These are phyloP conservation scores for Zelleria hepariella DNA, from an alignment of 2,888 invertebrate species.

Conservation along the genomic window DNA sequence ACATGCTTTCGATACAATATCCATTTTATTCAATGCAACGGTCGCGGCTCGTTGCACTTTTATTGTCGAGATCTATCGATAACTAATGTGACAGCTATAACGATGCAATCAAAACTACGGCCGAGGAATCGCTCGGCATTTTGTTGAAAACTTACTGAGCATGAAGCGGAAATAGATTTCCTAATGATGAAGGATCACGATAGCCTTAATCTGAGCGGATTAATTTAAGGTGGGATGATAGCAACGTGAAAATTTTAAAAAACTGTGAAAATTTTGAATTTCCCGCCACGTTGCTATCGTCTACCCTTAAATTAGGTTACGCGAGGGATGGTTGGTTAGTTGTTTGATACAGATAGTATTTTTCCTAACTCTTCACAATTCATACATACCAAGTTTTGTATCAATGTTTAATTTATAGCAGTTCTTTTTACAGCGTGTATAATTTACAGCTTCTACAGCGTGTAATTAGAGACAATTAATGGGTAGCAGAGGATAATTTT, in stretches of 20 bases:
- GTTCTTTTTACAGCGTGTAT: too few species aligned
- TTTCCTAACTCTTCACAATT: too few species aligned
- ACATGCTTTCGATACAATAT: not conserved
- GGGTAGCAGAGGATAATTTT: too few species aligned
- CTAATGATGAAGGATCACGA: not conserved
- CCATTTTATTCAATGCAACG: slow-evolving; percentile 4
- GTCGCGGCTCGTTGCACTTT: not conserved
- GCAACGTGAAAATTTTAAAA: too few species aligned
- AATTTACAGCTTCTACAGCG: too few species aligned
- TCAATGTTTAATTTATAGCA: too few species aligned
- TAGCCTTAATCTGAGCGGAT: not conserved
- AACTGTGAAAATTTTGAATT: too few species aligned
- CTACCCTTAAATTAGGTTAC: not conserved
- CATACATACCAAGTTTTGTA: too few species aligned
- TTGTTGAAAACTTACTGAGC: not conserved
- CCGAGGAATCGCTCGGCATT: not conserved
- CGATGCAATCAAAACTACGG: not conserved
- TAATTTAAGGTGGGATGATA: too few species aligned
- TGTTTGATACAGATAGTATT: too few species aligned
- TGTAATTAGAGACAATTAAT: too few species aligned
- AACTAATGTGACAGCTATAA: not conserved
- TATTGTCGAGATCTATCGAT: not conserved
- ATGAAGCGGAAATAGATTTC: not conserved
- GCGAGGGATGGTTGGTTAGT: not conserved
- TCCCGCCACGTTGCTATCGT: too few species aligned